phyloP scores from a whole-genome alignment of 2,888 invertebrate genomes.

The Phalera bucephala region DNA sequence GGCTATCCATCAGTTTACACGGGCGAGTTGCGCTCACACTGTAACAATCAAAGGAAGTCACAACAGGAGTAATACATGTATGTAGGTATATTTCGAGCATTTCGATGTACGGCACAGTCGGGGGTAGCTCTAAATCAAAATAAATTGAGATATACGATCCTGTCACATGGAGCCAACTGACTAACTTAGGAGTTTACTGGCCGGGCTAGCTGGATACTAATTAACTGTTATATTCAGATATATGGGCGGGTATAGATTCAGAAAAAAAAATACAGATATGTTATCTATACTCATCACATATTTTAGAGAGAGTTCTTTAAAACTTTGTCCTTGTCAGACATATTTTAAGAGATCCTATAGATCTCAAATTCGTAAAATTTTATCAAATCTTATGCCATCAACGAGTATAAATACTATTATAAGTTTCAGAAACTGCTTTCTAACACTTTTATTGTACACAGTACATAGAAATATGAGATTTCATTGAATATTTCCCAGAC shows the following conservation, averaged over 20 bases:
- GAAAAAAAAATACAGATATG: too few relatives aligned
- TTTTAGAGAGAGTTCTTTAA: too few relatives aligned
- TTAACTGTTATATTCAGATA: background rate
- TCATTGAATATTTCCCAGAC: background rate
- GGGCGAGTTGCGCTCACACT: background rate
- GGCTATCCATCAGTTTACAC: background rate
- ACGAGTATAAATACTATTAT: too few relatives aligned
- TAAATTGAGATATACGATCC: conserved; percentile 42
- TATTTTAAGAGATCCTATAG: too few relatives aligned
- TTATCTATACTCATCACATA: too few relatives aligned
- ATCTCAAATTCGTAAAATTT: too few relatives aligned
- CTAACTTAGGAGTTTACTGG: conserved; percentile 28
- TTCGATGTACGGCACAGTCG: conserved; percentile 27
- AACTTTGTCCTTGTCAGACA: too few relatives aligned
- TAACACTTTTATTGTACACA: too few relatives aligned
- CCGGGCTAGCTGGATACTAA: conserved; percentile 7
- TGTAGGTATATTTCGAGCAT: conserved; percentile 11
- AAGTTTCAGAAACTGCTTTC: too few relatives aligned
- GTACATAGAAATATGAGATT: too few relatives aligned
- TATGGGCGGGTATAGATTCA: too few relatives aligned
- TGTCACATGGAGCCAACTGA: conserved; percentile 34
- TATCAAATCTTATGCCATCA: too few relatives aligned
- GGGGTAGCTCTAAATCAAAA: conserved; percentile 37
- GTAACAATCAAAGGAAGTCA: background rate
- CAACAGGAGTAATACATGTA: conserved; percentile 5